A percentile compares a stretch with the other conserved stretches of the same genome.
These are phyloP conservation scores for Strigops habroptila DNA, from an alignment of 2,113 vertebrate genomes.

Conservation along the genomic window DNA sequence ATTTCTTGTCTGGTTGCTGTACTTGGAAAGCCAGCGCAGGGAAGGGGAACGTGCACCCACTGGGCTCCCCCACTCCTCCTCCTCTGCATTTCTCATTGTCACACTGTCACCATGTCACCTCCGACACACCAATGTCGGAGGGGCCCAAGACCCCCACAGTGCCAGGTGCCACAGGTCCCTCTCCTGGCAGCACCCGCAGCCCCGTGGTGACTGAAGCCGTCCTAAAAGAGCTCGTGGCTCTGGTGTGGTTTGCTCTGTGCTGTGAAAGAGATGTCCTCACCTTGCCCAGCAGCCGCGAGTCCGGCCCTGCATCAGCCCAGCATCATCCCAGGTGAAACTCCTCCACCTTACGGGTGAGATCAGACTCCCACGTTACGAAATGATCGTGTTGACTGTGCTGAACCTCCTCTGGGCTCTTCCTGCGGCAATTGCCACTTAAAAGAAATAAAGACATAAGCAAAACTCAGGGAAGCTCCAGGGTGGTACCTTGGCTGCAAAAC, in stretches of 20 bases:
- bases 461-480: background rate
- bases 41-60: rapidly evolving
- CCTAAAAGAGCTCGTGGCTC: background rate
- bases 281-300: background rate
- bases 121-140: background rate
- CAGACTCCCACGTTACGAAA: constrained; percentile 38
- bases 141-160: rapidly evolving
- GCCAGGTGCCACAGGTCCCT: background rate
- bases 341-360: background rate
- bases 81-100: background rate
- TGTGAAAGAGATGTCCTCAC: background rate
- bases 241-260: background rate
- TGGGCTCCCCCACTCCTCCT: background rate
- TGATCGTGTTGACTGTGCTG: background rate
- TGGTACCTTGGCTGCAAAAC: background rate
- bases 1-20: background rate
- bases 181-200: background rate
- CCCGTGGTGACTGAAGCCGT: rapidly evolving
- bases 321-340: constrained; percentile 7
- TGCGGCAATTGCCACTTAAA: background rate
- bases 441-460: constrained; percentile 9
- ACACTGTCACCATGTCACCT: background rate
- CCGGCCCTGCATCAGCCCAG: background rate
- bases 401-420: background rate
- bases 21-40: background rate